phyloP scores from a whole-genome alignment of 2,113 vertebrate species.

The Colistium nudipinnis region DNA sequence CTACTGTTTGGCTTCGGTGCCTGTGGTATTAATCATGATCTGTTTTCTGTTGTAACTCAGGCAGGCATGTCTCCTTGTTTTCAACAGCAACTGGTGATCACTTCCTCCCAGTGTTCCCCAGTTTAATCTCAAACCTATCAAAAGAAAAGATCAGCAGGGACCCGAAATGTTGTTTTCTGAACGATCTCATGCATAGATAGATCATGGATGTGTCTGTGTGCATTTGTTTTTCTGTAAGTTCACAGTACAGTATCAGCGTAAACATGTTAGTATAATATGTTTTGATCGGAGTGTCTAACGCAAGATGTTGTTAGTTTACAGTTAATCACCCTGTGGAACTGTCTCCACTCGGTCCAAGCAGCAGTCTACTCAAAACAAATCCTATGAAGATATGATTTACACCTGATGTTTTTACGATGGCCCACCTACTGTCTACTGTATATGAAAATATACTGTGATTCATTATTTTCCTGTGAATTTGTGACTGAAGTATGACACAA shows the following conservation, averaged over 20 bases:
- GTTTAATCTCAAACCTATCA: slow-evolving; percentile 21
- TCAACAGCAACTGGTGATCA: slow-evolving; percentile 37
- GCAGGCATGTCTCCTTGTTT: slow-evolving; percentile 55
- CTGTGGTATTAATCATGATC: slow-evolving; percentile 52
- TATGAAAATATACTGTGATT: slow-evolving; percentile 72
- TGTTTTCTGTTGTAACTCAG: slow-evolving; percentile 42
- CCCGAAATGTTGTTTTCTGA: slow-evolving; percentile 27
- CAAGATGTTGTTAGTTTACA: slow-evolving; percentile 63
- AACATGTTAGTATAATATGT: slow-evolving; percentile 48
- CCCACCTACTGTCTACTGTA: slow-evolving; percentile 58
- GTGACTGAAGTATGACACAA: slow-evolving; percentile 52
- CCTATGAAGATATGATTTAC: slow-evolving; percentile 20
- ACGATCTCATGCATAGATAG: slow-evolving; percentile 30
- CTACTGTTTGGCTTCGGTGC: slow-evolving; percentile 72
- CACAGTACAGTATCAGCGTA: slow-evolving; percentile 53
- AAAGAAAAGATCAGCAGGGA: no score
- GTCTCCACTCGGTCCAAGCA: slow-evolving; percentile 23
- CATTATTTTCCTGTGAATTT: slow-evolving; percentile 36
- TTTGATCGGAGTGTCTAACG: slow-evolving; percentile 48
- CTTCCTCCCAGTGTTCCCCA: slow-evolving; percentile 26
- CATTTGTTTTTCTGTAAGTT: slow-evolving; percentile 48
- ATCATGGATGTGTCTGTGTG: slow-evolving; percentile 47
- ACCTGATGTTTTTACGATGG: slow-evolving; percentile 17
- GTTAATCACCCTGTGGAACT: slow-evolving; percentile 37
- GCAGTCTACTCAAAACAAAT: slow-evolving; percentile 9